phyloP scores from a whole-genome alignment of 2,888 invertebrate species.

The Campoplex capitator region DNA sequence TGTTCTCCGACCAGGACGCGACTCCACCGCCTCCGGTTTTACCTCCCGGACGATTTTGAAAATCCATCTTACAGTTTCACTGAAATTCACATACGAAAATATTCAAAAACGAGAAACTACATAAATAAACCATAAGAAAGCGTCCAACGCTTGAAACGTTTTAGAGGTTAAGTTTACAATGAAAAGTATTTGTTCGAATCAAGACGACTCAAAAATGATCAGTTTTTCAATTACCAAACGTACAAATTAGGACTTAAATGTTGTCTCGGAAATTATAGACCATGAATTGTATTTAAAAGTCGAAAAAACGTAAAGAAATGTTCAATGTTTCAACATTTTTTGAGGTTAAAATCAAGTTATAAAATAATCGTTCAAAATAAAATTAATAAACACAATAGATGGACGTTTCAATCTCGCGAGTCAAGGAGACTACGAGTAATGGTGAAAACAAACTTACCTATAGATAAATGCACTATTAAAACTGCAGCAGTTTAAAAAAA shows the following conservation, averaged over 20 bases:
- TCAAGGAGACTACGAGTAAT: not conserved
- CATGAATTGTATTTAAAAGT: not conserved
- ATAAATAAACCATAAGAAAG: not conserved
- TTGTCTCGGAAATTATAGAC: not conserved
- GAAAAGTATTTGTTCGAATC: not conserved
- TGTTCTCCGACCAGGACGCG: conserved; percentile 99
- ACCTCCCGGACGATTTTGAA: conserved; percentile 99
- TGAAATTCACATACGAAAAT: not conserved
- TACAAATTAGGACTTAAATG: not conserved
- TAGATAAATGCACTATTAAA: not conserved
- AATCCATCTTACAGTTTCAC: conserved; percentile 91
- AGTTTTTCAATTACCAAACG: not conserved
- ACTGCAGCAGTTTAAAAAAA: not conserved
- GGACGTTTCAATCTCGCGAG: not conserved
- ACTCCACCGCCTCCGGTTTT: conserved; percentile 99
- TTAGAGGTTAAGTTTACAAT: not conserved
- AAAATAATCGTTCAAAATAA: not conserved
- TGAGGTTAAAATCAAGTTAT: not conserved
- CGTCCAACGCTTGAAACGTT: not conserved
- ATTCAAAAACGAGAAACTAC: not conserved
- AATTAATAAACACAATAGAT: not conserved
- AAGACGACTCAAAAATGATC: not conserved
- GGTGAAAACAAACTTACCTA: not conserved
- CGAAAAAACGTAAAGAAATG: not conserved
- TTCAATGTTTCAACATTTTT: not conserved